These are phyloP conservation scores for Euspilapteryx auroguttella DNA, from an alignment of 2,888 invertebrate species.

Conservation along the genomic window DNA sequence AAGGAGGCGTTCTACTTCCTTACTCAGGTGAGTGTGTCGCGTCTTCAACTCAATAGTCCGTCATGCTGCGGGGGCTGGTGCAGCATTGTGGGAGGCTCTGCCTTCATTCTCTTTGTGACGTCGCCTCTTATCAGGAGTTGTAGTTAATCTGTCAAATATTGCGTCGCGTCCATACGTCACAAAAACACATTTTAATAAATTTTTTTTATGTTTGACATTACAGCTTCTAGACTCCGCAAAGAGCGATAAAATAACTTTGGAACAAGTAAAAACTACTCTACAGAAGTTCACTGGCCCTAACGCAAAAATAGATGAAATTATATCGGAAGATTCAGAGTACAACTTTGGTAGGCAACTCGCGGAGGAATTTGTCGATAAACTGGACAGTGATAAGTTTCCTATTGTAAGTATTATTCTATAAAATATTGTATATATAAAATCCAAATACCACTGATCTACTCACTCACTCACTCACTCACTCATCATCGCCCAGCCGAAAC, in stretches of 20 bases:
- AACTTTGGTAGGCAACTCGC: conserved; percentile 85
- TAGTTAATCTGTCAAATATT: too few species aligned
- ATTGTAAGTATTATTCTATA: too few species aligned
- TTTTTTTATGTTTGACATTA: neutral
- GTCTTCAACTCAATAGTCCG: neutral
- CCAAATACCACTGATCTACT: too few species aligned
- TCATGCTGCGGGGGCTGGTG: too few species aligned
- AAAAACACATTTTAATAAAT: too few species aligned
- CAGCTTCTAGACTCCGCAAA: conserved; percentile 28
- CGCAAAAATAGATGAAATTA: conserved; percentile 72
- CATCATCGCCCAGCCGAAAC: too few species aligned
- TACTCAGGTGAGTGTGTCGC: conserved; percentile 69
- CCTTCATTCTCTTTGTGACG: neutral
- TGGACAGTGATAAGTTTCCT: conserved; percentile 73
- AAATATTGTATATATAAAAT: too few species aligned
- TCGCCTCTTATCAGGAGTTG: neutral
- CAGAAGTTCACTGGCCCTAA: conserved; percentile 41
- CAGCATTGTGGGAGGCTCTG: too few species aligned
- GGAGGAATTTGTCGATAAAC: conserved; percentile 75
- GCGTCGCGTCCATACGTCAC: too few species aligned
- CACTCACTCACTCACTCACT: too few species aligned
- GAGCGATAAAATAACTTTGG: conserved; percentile 55
- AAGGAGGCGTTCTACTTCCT: conserved; percentile 82
- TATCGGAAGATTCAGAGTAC: conserved; percentile 88
- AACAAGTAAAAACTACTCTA: conserved; percentile 71